These are phyloP conservation scores for Micronycteris hirsuta DNA, from an alignment of 2,113 vertebrate genomes.

Conservation along the genomic window DNA sequence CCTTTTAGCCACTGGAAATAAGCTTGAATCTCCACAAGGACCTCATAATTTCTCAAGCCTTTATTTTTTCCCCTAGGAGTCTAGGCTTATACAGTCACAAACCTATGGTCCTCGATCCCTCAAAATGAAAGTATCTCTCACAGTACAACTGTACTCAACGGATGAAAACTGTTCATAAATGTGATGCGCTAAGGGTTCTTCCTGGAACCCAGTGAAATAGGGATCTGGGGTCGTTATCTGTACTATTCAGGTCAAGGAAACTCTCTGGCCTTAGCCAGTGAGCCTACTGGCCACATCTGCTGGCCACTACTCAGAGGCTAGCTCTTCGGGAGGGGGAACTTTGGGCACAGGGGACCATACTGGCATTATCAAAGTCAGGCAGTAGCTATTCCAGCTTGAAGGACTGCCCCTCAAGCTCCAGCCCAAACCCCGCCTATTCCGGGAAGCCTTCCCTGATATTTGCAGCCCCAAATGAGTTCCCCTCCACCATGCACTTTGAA, in stretches of 20 bases:
- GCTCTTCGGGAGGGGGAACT: not conserved
- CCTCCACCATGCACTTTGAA: not conserved
- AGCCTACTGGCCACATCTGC: constrained; percentile 30
- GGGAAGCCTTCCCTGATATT: constrained; percentile 32
- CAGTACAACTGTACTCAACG: constrained; percentile 51
- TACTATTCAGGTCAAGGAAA: constrained; percentile 64
- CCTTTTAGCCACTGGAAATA: constrained; percentile 62
- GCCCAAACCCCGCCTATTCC: constrained; percentile 18
- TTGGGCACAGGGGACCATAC: constrained; percentile 3
- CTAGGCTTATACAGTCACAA: constrained; percentile 38
- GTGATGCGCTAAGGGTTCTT: constrained; percentile 63
- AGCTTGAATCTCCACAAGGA: constrained; percentile 52
- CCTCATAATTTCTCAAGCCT: constrained; percentile 58
- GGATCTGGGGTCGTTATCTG: constrained; percentile 53
- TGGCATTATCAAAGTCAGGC: constrained; percentile 31
- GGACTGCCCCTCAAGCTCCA: constrained; percentile 42
- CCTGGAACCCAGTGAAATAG: constrained; percentile 54
- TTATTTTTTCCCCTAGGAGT: not conserved
- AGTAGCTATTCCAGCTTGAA: constrained; percentile 41
- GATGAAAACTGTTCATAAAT: constrained; percentile 59
- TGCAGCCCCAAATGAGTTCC: constrained; percentile 14
- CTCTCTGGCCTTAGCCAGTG: constrained; percentile 48
- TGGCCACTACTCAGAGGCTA: constrained; percentile 48
- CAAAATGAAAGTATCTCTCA: constrained; percentile 56
- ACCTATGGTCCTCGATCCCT: constrained; percentile 13